Evolutionary conservation across 2,113 vertebrate genomes (phyloP).

Genomic region (Hypocryptadius cinnamomeus): DNA sequence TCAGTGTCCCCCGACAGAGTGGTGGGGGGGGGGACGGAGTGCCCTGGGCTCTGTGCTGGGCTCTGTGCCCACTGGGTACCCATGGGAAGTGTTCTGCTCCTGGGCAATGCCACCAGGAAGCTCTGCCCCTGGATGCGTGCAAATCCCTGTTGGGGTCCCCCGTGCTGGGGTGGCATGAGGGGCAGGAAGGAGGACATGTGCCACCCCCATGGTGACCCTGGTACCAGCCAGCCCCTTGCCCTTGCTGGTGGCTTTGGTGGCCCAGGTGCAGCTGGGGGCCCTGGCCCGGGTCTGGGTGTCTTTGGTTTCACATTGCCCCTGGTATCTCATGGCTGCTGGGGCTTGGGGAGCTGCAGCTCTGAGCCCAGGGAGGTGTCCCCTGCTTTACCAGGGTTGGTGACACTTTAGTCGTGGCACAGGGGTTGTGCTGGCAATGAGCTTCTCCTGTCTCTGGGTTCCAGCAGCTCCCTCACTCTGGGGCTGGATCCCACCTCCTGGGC

Average conservation of each 20-base stretch:
- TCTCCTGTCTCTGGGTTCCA: not conserved
- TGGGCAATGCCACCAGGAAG: not conserved
- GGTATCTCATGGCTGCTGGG: fast-evolving
- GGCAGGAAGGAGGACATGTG: not conserved
- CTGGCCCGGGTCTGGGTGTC: not conserved
- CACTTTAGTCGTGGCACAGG: fast-evolving
- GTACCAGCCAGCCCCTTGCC: not conserved
- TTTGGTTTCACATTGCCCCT: not conserved
- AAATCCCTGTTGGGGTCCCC: not conserved
- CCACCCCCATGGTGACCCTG: not conserved
- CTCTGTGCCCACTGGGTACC: too few relatives aligned
- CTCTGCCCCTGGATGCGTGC: not conserved
- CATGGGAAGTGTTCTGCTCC: not conserved
- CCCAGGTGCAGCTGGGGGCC: not conserved
- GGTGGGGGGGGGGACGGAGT: not conserved
- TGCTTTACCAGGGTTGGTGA: not conserved
- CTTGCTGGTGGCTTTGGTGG: not conserved
- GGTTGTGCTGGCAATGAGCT: not conserved
- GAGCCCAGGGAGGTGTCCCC: not conserved
- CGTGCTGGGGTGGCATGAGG: not conserved
- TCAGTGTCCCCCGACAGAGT: not conserved
- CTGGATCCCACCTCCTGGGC: not conserved
- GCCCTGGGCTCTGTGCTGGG: not conserved
- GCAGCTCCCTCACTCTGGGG: not conserved
- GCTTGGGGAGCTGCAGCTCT: not conserved